phyloP scores from a whole-genome alignment of 1,140 invertebrate species.

The Sycophaga agraensis region DNA sequence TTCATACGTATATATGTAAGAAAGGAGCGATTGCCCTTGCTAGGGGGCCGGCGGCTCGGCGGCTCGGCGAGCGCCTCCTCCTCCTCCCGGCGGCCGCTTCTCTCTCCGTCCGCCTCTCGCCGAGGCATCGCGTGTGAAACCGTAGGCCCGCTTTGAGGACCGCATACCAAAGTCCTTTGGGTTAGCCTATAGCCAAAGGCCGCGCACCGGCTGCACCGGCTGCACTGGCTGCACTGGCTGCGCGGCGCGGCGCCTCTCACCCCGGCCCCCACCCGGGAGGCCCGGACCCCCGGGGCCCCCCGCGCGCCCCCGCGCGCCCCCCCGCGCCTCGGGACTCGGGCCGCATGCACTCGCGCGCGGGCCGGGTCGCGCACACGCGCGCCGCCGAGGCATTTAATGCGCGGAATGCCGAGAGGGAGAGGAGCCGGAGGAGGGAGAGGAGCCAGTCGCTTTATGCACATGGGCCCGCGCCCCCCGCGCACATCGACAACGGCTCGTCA shows the following conservation, averaged over 20 bases:
- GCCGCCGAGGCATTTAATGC: slow-evolving; percentile 39
- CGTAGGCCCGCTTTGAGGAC: slow-evolving; percentile 35
- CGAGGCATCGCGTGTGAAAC: slow-evolving; percentile 46
- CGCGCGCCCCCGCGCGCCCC: too few relatives aligned
- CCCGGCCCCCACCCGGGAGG: too few relatives aligned
- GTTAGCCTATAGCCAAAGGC: slow-evolving; percentile 28
- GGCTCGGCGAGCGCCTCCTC: too few relatives aligned
- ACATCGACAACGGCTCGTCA: slow-evolving; percentile 16
- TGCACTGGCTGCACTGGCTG: too few relatives aligned
- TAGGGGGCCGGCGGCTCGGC: not conserved
- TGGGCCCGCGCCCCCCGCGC: not conserved
- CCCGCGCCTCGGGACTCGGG: slow-evolving; percentile 17
- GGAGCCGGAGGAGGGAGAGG: slow-evolving; percentile 11
- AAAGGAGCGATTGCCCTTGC: slow-evolving; percentile 28
- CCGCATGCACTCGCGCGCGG: slow-evolving; percentile 7
- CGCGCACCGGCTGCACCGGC: not conserved
- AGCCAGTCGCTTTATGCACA: slow-evolving; percentile 35
- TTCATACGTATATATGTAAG: slow-evolving; percentile 21
- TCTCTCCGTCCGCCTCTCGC: not conserved
- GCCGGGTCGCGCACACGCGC: not conserved
- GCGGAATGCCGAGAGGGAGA: slow-evolving; percentile 29
- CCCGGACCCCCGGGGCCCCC: too few relatives aligned
- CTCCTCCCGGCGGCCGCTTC: slow-evolving; percentile 2
- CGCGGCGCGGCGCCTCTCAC: too few relatives aligned
- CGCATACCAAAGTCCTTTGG: slow-evolving; percentile 49